phyloP scores from a whole-genome alignment of 2,888 invertebrate genomes.

The Onchidella celtica region DNA sequence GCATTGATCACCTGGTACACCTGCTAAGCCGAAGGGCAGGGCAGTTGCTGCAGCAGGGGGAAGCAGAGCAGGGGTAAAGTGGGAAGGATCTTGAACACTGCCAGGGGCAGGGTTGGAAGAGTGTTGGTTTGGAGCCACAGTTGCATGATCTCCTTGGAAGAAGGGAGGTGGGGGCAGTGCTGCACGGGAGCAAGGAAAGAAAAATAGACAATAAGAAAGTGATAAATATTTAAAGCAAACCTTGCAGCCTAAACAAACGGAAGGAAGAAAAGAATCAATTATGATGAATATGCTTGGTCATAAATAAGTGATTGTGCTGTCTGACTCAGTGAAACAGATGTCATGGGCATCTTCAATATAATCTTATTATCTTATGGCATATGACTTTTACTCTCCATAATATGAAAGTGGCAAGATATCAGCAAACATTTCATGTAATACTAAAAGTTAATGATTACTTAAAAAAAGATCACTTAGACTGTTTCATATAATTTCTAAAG shows the following conservation, averaged over 20 bases:
- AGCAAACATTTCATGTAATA: no score
- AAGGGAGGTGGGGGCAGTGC: conserved; percentile 51
- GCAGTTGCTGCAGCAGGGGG: conserved; percentile 42
- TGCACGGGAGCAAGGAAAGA: not conserved
- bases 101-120: conserved; percentile 41
- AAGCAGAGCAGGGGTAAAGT: conserved; percentile 51
- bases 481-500: no score
- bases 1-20: conserved; percentile 34
- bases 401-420: no score
- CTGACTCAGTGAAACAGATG: no score
- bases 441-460: no score
- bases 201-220: not conserved
- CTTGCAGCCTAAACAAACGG: not conserved
- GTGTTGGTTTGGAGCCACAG: conserved; percentile 43
- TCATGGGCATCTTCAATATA: no score
- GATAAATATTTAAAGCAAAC: not conserved
- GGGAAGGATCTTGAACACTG: conserved; percentile 48
- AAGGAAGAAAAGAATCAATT: conserved; percentile 6
- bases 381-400: no score
- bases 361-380: no score
- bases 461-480: no score
- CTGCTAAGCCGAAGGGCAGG: conserved; percentile 55
- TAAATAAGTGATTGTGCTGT: no score
- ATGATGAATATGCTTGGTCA: no score
- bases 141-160: conserved; percentile 51